These are phyloP conservation scores for Tetrao urogallus DNA, from an alignment of 2,113 vertebrate genomes.

Conservation along the genomic window DNA sequence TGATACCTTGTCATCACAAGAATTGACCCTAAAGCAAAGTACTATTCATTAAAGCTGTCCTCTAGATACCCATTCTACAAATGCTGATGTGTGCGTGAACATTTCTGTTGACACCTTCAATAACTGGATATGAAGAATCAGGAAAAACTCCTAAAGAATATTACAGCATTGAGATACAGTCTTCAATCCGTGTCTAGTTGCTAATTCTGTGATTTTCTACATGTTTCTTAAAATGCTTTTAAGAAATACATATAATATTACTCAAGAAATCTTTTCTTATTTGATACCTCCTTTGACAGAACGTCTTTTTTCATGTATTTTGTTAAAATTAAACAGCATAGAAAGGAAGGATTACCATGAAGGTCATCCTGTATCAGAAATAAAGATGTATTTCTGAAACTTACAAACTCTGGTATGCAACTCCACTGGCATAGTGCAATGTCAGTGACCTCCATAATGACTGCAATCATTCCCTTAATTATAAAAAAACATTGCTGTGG, in stretches of 20 bases:
- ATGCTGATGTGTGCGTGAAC: not conserved
- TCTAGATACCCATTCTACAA: not conserved
- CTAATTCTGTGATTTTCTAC: not conserved
- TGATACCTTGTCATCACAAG: fast-evolving
- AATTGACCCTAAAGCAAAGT: not conserved
- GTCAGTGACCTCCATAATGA: conserved; percentile 31
- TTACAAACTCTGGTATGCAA: not conserved
- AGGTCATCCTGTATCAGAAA: not conserved
- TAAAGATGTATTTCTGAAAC: not conserved
- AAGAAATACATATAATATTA: not conserved
- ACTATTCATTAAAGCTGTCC: not conserved
- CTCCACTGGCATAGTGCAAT: not conserved
- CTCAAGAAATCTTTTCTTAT: not conserved
- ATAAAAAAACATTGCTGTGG: not conserved
- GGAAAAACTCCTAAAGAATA: not conserved
- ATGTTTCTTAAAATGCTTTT: not conserved
- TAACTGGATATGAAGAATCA: not conserved
- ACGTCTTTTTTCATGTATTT: not conserved
- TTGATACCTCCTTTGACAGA: not conserved
- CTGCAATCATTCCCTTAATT: not conserved
- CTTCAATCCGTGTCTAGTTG: not conserved
- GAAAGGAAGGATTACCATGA: not conserved
- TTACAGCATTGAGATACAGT: not conserved
- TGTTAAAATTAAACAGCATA: not conserved
- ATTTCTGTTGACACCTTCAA: not conserved